A percentile compares a stretch with the other conserved stretches of the same genome.
phyloP scores from a whole-genome alignment of 1,140 invertebrate species.

The Drosophila takahashii region DNA sequence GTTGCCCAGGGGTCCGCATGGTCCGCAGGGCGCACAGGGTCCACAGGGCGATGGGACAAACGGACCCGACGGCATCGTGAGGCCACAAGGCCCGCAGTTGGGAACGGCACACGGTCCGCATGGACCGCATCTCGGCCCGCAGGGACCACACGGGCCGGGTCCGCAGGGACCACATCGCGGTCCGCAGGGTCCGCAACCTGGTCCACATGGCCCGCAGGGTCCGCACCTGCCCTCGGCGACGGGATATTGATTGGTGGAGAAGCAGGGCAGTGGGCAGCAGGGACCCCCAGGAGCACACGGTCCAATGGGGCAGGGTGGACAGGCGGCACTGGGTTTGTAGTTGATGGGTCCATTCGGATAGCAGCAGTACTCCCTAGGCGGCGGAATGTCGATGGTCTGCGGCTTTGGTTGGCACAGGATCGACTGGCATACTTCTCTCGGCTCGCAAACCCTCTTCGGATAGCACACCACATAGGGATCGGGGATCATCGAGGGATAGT shows the following conservation, averaged over 20 bases:
- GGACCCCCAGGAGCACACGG: conserved; percentile 65
- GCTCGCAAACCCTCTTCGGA: conserved; percentile 76
- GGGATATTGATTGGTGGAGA: conserved; percentile 74
- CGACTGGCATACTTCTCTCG: conserved; percentile 75
- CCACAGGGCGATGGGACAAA: conserved; percentile 65
- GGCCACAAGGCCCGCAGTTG: conserved; percentile 71
- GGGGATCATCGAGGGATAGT: conserved; percentile 79
- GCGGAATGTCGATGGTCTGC: conserved; percentile 77
- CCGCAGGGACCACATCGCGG: conserved; percentile 60
- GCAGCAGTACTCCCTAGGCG: conserved; percentile 78
- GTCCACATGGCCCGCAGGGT: conserved; percentile 72
- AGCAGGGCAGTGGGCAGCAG: conserved; percentile 72
- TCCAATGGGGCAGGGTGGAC: conserved; percentile 73
- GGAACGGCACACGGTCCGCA: conserved; percentile 65
- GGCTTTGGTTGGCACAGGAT: conserved; percentile 81
- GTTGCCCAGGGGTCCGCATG: conserved; percentile 37
- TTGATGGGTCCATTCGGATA: conserved; percentile 79
- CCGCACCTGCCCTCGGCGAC: conserved; percentile 66
- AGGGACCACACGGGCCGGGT: conserved; percentile 53
- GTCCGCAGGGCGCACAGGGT: conserved; percentile 48
- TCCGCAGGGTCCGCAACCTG: conserved; percentile 62
- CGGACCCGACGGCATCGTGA: conserved; percentile 73
- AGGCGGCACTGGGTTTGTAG: conserved; percentile 76
- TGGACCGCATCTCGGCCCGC: conserved; percentile 51
- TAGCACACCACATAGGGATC: conserved; percentile 82